A percentile compares a stretch with the other conserved stretches of the same genome.
These are phyloP conservation scores for Drosophila kurseongensis DNA, from an alignment of 1,140 invertebrate genomes.

Conservation along the genomic window DNA sequence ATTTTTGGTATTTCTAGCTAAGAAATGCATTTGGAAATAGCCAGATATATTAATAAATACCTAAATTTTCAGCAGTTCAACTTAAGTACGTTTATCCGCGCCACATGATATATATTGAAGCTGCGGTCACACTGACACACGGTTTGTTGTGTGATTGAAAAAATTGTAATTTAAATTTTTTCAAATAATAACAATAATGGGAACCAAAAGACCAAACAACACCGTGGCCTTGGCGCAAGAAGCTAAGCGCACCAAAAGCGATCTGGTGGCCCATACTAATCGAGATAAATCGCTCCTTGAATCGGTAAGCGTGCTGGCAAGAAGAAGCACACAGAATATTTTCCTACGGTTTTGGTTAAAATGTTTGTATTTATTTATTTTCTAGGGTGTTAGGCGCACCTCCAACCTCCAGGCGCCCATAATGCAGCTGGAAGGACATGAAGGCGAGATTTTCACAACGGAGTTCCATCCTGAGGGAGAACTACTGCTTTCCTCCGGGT, in stretches of 20 bases:
- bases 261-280: slow-evolving; percentile 85
- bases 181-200: slow-evolving; percentile 45
- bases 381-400: slow-evolving; percentile 89
- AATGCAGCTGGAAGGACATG: slow-evolving; percentile 98
- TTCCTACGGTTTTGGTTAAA: not conserved
- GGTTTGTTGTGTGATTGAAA: slow-evolving; percentile 38
- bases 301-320: slow-evolving; percentile 61
- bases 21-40: not conserved
- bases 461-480: slow-evolving; percentile 99
- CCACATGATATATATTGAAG: no score
- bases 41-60: not conserved
- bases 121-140: not conserved
- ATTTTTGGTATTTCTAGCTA: not conserved
- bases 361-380: not conserved
- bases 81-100: not conserved
- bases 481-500: slow-evolving; percentile 96
- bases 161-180: slow-evolving; percentile 14
- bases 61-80: no score
- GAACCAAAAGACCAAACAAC: slow-evolving; percentile 75
- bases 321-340: slow-evolving; percentile 20
- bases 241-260: slow-evolving; percentile 88
- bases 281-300: slow-evolving; percentile 81
- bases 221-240: slow-evolving; percentile 87
- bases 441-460: slow-evolving; percentile 96
- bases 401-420: slow-evolving; percentile 96